These are phyloP conservation scores for Xestoiulus laeticollis DNA, from an alignment of 2,888 invertebrate species.

Conservation along the genomic window DNA sequence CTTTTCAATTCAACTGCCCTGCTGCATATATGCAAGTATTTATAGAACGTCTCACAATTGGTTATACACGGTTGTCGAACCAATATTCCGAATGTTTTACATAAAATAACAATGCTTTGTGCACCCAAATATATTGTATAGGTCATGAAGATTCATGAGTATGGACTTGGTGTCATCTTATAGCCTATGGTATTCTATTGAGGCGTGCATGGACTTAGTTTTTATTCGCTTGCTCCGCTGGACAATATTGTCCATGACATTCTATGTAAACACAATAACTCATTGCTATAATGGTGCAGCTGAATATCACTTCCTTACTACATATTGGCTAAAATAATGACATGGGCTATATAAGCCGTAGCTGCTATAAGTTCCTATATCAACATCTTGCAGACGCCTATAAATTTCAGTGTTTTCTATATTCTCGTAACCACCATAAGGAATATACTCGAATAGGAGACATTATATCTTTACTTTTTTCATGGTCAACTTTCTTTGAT, in stretches of 20 bases:
- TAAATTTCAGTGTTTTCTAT: neutral
- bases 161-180: neutral
- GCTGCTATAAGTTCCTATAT: neutral
- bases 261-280: constrained; percentile 45
- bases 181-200: neutral
- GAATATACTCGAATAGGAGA: neutral
- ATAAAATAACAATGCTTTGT: neutral
- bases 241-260: constrained; percentile 51
- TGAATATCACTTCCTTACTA: constrained; percentile 19
- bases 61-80: neutral
- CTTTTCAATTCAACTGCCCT: constrained; percentile 19
- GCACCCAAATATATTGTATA: neutral
- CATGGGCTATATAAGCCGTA: neutral
- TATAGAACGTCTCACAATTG: neutral
- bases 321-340: constrained; percentile 27
- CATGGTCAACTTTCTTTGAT: neutral
- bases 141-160: constrained; percentile 5
- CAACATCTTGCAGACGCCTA: constrained; percentile 6
- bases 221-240: constrained; percentile 45
- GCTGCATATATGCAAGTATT: constrained; percentile 14
- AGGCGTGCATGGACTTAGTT: neutral
- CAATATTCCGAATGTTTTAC: constrained; percentile 7
- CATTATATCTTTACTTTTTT: neutral
- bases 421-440: neutral
- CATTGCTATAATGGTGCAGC: constrained; percentile 2